Base-by-base conservation (phyloP, 1,140 invertebrate genomes). In the Listronotus oregonensis region DNA sequence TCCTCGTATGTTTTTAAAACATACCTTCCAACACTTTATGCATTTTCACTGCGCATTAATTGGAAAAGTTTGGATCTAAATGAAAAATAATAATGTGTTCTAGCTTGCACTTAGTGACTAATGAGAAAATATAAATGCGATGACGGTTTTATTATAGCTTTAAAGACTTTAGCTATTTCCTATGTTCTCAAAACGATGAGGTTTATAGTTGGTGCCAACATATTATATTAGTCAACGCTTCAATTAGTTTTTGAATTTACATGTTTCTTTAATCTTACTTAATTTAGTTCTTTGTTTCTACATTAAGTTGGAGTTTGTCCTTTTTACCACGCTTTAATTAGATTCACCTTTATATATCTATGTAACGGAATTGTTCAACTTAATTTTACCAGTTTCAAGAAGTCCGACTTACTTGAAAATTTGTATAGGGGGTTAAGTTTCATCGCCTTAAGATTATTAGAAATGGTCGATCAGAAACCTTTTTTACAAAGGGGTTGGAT, bases 111-210 rank as follows among this genome's bases (percentile, higher is more conserved):
- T 15, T 27, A 46, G 9, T 58, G 56, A 58, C 56, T 42, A 37
- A 55, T 55, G 56, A 58, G 42, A 58, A 58, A 58, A 58, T 58
- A 58, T 58, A 46, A 47, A 58, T 27, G 8, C 27, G 56, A 58
- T 18, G 56, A 58, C 56, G 21, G 56, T 32, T 58, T 58, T 58
- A 58, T 47, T 58, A 40, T 40, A 18, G 56, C 46, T 58, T 58
- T 47, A 58, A 58, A 47, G 7, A 34, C 27, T 56, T 18, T 14
- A 43, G 40, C 15, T 56, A 27, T 56, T 58, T 58, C 56, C 56
- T 47, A 17, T 44, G 39, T 34, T 47, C 43, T 12, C 31, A 12
- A 47, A 46, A 58, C 18, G 14, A 34, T 14, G 6, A 47, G 27
- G 42, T 58, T 58, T 58, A 46, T 43, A 15, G 42, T 43, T 37